A percentile compares a stretch with the other conserved stretches of the same genome.
These are phyloP conservation scores for Columba guinea DNA, from an alignment of 2,797 vertebrate genomes.

Conservation along the genomic window DNA sequence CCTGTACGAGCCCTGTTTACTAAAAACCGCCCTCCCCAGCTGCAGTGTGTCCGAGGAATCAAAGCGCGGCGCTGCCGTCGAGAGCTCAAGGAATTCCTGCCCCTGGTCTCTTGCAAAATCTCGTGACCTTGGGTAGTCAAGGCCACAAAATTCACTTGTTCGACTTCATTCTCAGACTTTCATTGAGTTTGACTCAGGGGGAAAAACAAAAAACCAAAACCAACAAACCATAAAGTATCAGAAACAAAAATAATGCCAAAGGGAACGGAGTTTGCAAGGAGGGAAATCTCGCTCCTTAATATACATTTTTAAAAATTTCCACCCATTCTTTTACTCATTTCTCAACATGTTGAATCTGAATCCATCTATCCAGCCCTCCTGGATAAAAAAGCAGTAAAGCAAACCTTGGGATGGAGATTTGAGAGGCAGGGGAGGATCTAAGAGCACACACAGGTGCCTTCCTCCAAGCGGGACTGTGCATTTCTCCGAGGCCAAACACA, in stretches of 20 bases:
- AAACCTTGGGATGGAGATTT: not conserved
- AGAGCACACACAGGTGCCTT: not conserved
- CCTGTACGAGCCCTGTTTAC: not conserved
- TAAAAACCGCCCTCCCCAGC: not conserved
- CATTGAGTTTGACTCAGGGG: not conserved
- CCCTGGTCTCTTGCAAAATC: conserved; percentile 44
- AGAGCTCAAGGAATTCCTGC: conserved; percentile 11
- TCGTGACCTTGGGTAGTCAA: conserved; percentile 11
- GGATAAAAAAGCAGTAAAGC: not conserved
- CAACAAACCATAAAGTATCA: not conserved
- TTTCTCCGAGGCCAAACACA: not conserved
- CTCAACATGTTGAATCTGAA: not conserved
- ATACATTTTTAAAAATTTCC: not conserved
- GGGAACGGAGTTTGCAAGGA: not conserved
- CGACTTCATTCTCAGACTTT: conserved; percentile 55
- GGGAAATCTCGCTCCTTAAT: not conserved
- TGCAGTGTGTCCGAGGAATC: not conserved
- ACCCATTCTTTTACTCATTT: not conserved
- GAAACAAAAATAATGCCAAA: conserved; percentile 16
- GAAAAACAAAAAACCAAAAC: not conserved
- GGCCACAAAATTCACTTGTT: conserved; percentile 55
- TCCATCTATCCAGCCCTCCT: not conserved
- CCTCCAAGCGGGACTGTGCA: not conserved
- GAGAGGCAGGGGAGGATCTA: not conserved
- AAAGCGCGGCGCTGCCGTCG: not conserved